Conservation (phyloP, 2,797 vertebrate genomes). For the Mormyrus proboscirostris region DNA sequence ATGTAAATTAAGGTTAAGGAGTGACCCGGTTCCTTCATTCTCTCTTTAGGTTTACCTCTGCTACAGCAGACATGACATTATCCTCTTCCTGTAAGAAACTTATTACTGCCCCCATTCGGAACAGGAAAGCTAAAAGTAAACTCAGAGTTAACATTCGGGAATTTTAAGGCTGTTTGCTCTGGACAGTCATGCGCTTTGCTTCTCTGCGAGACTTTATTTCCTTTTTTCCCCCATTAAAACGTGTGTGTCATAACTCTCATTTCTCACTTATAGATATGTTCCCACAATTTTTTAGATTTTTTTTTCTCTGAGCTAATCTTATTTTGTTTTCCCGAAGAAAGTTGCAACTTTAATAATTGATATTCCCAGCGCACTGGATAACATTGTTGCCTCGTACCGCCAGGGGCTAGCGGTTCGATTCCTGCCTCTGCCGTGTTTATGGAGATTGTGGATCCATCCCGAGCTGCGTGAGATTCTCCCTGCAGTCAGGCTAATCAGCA, state of each 20-base stretch:
- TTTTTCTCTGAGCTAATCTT: not conserved
- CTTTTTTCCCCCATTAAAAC: not conserved
- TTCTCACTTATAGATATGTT: not conserved
- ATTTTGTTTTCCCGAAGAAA: not conserved
- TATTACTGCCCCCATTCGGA: not conserved
- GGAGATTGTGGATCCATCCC: not conserved
- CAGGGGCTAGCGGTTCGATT: not conserved
- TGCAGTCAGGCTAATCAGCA: not conserved
- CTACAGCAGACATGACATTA: not conserved
- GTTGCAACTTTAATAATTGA: not conserved
- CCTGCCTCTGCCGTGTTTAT: not conserved
- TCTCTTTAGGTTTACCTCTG: not conserved
- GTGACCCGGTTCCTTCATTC: not conserved
- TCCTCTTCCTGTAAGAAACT: not conserved
- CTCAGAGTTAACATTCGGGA: not conserved
- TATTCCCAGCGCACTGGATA: not conserved
- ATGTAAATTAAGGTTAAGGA: constrained; percentile 10
- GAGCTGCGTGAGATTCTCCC: not conserved
- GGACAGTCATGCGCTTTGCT: not conserved
- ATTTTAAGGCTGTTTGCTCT: constrained; percentile 2
- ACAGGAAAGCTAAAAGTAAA: not conserved
- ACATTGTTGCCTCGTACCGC: not conserved
- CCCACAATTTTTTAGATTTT: not conserved
- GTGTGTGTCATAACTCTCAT: not conserved
- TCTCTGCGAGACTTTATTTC: not conserved